Conservation (phyloP, 2,888 invertebrate genomes). For the Sphaerophoria taeniata region DNA sequence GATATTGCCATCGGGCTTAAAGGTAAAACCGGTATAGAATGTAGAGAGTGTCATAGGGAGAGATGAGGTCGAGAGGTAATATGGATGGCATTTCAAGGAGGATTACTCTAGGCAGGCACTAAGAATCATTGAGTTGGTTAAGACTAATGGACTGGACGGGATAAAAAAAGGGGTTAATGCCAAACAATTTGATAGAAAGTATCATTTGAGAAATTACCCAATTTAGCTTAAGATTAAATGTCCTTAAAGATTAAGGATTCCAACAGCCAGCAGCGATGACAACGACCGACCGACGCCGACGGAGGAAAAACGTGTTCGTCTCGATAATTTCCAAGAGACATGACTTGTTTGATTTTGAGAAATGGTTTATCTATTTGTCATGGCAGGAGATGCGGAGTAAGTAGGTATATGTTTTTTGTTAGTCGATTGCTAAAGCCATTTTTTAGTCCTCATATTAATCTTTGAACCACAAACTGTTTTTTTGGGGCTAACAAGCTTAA, state of each 20-base stretch:
- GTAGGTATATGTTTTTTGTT: no score
- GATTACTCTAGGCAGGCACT: constrained; percentile 43
- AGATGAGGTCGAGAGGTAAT: not conserved
- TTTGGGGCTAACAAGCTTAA: no score
- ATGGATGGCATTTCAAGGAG: constrained; percentile 30
- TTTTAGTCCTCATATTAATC: no score
- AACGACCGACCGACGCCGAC: constrained; percentile 8
- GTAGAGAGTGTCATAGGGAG: not conserved
- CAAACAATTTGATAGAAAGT: constrained; percentile 57
- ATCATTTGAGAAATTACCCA: constrained; percentile 41
- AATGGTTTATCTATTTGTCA: constrained; percentile 5
- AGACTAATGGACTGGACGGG: constrained; percentile 63
- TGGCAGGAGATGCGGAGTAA: not conserved
- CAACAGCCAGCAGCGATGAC: not conserved
- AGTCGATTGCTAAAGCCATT: no score
- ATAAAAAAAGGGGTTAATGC: constrained; percentile 61
- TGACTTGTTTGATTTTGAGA: constrained; percentile 10
- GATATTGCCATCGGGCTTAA: constrained; percentile 23
- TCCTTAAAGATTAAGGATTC: constrained; percentile 43
- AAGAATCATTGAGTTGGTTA: constrained; percentile 63
- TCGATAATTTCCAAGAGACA: not conserved
- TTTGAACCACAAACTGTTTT: no score
- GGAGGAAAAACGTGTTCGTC: constrained; percentile 5
- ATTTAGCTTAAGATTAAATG: constrained; percentile 56
- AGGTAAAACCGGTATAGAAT: not conserved